Evolutionary conservation across 2,888 invertebrate genomes (phyloP).

Genomic region (Dynastes grantii): DNA sequence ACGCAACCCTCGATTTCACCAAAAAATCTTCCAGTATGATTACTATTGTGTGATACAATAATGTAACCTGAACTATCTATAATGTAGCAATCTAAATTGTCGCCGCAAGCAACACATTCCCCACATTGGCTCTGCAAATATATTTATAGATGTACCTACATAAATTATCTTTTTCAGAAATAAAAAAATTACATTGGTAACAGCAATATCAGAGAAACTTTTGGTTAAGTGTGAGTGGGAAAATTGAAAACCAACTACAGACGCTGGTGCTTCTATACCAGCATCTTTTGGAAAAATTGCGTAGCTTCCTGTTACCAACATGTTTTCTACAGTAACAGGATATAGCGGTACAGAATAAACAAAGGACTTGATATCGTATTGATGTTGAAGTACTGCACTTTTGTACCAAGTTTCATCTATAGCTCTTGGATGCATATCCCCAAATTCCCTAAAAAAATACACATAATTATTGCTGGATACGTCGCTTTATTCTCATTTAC

Average conservation of each 20-base stretch:
- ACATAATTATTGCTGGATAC: too few species aligned
- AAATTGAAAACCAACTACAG: slow-evolving; percentile 91
- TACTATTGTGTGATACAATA: slow-evolving; percentile 79
- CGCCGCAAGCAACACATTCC: slow-evolving; percentile 75
- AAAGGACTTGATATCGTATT: slow-evolving; percentile 82
- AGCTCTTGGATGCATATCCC: slow-evolving; percentile 82
- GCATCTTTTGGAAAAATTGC: slow-evolving; percentile 88
- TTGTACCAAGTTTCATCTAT: slow-evolving; percentile 95
- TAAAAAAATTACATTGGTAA: slow-evolving; percentile 50
- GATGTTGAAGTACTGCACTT: slow-evolving; percentile 89
- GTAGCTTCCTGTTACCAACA: slow-evolving; percentile 85
- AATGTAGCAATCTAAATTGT: slow-evolving; percentile 86
- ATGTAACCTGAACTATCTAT: slow-evolving; percentile 94
- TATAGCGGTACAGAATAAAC: slow-evolving; percentile 85
- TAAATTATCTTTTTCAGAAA: not conserved
- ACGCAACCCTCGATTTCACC: slow-evolving; percentile 86
- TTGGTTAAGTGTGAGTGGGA: slow-evolving; percentile 80
- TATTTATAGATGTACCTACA: not conserved
- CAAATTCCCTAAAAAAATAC: slow-evolving; percentile 77
- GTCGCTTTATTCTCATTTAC: slow-evolving; percentile 55
- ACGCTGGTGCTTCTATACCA: slow-evolving; percentile 85
- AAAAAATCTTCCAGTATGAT: slow-evolving; percentile 87
- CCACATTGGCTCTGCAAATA: slow-evolving; percentile 69
- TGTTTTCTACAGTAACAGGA: slow-evolving; percentile 70
- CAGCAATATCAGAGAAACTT: slow-evolving; percentile 80